Conservation (phyloP, 2,113 vertebrate genomes). For the Prochilodus magdalenae region DNA sequence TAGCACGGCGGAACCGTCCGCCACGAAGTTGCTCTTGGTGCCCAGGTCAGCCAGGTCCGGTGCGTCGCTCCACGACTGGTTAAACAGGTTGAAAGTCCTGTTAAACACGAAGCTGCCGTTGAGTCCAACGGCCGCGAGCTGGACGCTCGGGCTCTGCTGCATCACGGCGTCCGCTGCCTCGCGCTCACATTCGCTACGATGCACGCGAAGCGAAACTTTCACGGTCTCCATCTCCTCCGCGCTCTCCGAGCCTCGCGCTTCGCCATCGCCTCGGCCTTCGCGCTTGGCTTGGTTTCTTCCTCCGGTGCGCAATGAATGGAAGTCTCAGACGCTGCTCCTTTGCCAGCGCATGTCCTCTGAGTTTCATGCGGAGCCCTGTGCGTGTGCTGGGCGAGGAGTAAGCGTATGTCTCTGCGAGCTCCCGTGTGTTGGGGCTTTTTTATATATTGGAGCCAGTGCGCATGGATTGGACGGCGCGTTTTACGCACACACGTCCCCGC, state of each 20-base stretch:
- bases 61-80: constrained; percentile 71
- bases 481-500: constrained; percentile 37
- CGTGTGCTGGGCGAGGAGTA: too few species aligned
- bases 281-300: background rate
- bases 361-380: too few species aligned
- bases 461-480: constrained; percentile 55
- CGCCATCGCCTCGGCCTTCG: too few species aligned
- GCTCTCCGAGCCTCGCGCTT: too few species aligned
- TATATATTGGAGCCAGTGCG: constrained; percentile 42
- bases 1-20: constrained; percentile 79
- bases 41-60: constrained; percentile 67
- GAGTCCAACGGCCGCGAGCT: constrained; percentile 56
- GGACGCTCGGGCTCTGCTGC: constrained; percentile 64
- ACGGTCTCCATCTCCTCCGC: background rate
- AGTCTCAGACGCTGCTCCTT: background rate
- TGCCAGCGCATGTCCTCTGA: background rate
- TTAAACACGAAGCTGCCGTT: constrained; percentile 71
- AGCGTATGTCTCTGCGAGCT: too few species aligned
- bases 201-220: too few species aligned
- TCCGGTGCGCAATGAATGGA: too few species aligned
- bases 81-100: constrained; percentile 61
- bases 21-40: constrained; percentile 69
- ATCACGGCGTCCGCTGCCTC: constrained; percentile 30
- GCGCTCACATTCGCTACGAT: background rate
- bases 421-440: background rate